Conservation (phyloP, 2,888 invertebrate species). For the Encarsia formosa region DNA sequence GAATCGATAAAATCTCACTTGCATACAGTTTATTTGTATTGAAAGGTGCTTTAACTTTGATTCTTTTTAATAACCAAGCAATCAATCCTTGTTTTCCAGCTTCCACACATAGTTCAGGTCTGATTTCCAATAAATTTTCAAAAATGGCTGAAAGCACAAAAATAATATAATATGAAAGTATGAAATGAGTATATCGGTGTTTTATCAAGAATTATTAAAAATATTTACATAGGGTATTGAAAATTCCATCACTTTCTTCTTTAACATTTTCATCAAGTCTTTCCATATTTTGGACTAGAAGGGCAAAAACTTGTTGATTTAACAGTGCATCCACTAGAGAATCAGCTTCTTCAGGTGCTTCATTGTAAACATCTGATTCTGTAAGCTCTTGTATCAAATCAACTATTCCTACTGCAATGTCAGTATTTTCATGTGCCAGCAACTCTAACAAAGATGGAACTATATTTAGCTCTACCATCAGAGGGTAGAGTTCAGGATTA, state of each 20-base stretch:
- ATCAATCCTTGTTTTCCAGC: constrained; percentile 88
- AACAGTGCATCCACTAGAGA: constrained; percentile 82
- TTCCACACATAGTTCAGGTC: constrained; percentile 77
- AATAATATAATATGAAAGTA: constrained; percentile 1
- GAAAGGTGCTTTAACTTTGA: constrained; percentile 86
- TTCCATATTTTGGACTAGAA: constrained; percentile 89
- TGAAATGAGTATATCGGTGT: no score
- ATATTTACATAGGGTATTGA: constrained; percentile 75
- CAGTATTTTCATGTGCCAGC: constrained; percentile 93
- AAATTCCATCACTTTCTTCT: constrained; percentile 94
- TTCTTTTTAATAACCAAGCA: constrained; percentile 85
- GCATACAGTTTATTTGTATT: constrained; percentile 94
- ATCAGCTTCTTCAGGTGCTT: constrained; percentile 87
- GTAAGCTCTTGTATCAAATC: constrained; percentile 79
- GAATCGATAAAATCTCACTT: constrained; percentile 92
- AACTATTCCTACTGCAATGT: constrained; percentile 79
- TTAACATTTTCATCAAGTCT: constrained; percentile 88
- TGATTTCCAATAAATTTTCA: constrained; percentile 92
- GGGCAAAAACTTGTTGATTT: constrained; percentile 83
- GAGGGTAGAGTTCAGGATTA: constrained; percentile 89
- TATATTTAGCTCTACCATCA: constrained; percentile 84
- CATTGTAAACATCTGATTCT: constrained; percentile 92
- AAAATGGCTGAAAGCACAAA: constrained; percentile 65
- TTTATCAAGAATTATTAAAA: no score
- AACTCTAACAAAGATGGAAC: constrained; percentile 88